Evolutionary conservation across 1,140 invertebrate species (phyloP), one percentile per base, ranked within the genome.

Genomic region (Pogonomyrmex californicus): DNA sequence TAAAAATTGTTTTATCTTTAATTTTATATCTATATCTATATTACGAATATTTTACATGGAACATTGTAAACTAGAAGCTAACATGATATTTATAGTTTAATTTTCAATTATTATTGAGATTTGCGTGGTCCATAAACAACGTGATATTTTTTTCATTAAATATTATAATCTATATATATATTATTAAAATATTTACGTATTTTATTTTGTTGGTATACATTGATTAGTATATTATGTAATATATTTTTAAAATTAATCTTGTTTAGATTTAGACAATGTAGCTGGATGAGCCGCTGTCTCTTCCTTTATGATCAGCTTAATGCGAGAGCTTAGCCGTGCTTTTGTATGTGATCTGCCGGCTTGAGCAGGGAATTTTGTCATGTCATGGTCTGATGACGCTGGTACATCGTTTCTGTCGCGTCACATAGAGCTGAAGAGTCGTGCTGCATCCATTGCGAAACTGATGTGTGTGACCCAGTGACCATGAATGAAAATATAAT

Each of bases 391-490:
- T 47, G 65, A 82, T 78, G 65, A 86, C 85, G 78, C 62, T 58
- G 62, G 51, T 82, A 82, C 77, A 66, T 83, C 51, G 38, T 86
- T 82, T 87, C 73, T 47, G 82, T 78, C 75, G 54, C 56, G 83
- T 87, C 82, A 87, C 41, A 76, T 62, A 33, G 65, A 58, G 62
- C 23, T 62, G 54, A 76, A 66, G 70, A 68, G 66, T 58, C 58
- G 54, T 60, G 70, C 41, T 51, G 60, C 73, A 41, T 66, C 44
- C 68, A 60, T 73, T 60, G 33, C 62, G 71, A 86, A 79, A 89
- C 49, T 81, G 68, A 70, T 70, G 56, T 10, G 56, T 10, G 66
- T 88, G 85, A 90, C 87, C 83, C 56, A 86, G 76, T 86, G 83
- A 90, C 76, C 76, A 47, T 23, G 30, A 73, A 62, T 30, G 17